Evolutionary conservation across 2,113 vertebrate genomes (phyloP), one percentile per base, ranked within the genome.

Genomic region (Manacus vitellinus): DNA sequence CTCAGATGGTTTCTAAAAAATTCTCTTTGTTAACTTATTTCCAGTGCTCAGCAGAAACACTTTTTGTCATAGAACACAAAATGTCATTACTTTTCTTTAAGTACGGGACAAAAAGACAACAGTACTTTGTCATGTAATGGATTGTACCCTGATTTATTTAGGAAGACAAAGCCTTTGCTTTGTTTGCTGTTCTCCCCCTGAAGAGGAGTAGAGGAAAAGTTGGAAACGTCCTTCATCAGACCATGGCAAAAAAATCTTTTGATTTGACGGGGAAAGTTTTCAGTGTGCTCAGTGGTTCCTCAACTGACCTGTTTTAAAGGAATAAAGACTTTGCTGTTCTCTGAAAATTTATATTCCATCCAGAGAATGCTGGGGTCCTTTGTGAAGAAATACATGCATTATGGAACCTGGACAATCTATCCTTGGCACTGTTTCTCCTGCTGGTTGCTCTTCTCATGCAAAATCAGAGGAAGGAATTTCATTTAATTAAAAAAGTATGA

Each of bases 401-500:
- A 21, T 92, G 63, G 31, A 47, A 37, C 80, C 91, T 79, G 88
- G 78, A 52, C 81, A 63, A 58, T 92, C 59, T 81, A 8, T 51
- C 82, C 49, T 55, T 43, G 19, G 51, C n/a, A 24, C 63, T 51
- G 5, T 65, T 88, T 88, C 68, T 93, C 37, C 49, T 22, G 12
- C 85, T 95, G 73, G 65, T 89, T 92, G 43, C 66, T 87, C 54
- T 95, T 93, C 73, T 92, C 54, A 67, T 87, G 83, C 82, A 65
- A 92, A 94, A 95, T 75, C 71, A 88, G 66, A 62, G 84, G 78
- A 20, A 89, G 65, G 51, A 89, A 71, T 73, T 94, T 79, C 20
- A 88, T 94, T 97, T 96, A 97, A 97, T 94, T 97, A 85, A 75
- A 83, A 65, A 96, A 92, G 83, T 68, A 79, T 54, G 80, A 89